Evolutionary conservation across 2,113 vertebrate species (phyloP).

Genomic region (Tauraco erythrolophus): DNA sequence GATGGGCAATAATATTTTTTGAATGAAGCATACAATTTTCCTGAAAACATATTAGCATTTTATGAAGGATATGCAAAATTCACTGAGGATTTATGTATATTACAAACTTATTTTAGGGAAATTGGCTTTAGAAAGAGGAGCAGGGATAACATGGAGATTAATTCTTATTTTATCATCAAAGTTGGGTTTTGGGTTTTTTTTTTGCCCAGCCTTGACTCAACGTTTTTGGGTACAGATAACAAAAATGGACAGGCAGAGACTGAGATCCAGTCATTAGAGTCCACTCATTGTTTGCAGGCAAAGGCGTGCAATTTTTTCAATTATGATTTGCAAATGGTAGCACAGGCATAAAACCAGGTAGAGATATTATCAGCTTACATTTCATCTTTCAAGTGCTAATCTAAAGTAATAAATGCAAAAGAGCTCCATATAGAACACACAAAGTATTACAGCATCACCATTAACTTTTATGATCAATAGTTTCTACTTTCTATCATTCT

Average conservation of each 20-base stretch:
- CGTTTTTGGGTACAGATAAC: not conserved
- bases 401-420: conserved; percentile 17
- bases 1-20: not conserved
- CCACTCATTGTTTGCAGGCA: not conserved
- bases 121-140: not conserved
- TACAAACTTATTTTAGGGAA: not conserved
- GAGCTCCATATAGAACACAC: not conserved
- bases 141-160: not conserved
- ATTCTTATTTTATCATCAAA: not conserved
- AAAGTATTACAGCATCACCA: not conserved
- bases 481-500: not conserved
- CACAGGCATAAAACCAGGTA: not conserved
- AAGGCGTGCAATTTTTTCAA: not conserved
- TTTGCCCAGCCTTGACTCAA: not conserved
- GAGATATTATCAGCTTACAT: not conserved
- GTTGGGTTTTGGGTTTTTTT: not conserved
- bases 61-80: not conserved
- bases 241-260: not conserved
- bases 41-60: not conserved
- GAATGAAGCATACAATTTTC: not conserved
- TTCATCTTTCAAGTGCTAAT: not conserved
- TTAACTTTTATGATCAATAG: not conserved
- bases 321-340: not conserved
- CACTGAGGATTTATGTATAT: not conserved
- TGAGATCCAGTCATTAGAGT: not conserved